Conservation (phyloP, 2,888 invertebrate species). For the Plagodis dolabraria region DNA sequence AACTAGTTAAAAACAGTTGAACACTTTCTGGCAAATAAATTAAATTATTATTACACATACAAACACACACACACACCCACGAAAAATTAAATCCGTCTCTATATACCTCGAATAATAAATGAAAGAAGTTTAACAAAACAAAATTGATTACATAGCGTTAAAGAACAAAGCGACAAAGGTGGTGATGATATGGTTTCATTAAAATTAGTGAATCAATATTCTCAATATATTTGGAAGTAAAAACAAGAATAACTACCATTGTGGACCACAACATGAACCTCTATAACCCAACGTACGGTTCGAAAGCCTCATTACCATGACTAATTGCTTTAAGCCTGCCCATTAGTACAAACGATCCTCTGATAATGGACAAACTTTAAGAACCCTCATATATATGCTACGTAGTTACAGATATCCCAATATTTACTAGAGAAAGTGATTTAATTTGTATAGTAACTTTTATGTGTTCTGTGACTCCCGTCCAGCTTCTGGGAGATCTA, state of each 20-base stretch:
- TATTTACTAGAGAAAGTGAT: background rate
- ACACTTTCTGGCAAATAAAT: no score
- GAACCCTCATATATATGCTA: background rate
- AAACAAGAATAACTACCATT: background rate
- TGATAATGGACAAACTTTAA: constrained; percentile 37
- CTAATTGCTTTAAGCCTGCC: constrained; percentile 50
- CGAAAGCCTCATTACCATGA: constrained; percentile 36
- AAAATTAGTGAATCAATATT: no score
- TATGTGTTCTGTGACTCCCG: background rate
- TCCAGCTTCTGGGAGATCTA: background rate
- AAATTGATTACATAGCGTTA: no score
- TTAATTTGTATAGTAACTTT: background rate
- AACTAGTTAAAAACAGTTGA: no score
- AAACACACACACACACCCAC: no score
- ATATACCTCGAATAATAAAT: no score
- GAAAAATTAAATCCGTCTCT: no score
- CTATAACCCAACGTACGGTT: constrained; percentile 17
- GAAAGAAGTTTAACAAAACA: no score
- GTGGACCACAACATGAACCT: constrained; percentile 4
- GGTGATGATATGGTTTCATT: no score
- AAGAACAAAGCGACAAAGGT: no score
- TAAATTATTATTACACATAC: no score
- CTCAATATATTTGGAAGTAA: no score
- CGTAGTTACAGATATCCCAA: background rate
- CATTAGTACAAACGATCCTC: constrained; percentile 50